Evolutionary conservation across 2,888 invertebrate species (phyloP).

Genomic region (Tachina lurida): DNA sequence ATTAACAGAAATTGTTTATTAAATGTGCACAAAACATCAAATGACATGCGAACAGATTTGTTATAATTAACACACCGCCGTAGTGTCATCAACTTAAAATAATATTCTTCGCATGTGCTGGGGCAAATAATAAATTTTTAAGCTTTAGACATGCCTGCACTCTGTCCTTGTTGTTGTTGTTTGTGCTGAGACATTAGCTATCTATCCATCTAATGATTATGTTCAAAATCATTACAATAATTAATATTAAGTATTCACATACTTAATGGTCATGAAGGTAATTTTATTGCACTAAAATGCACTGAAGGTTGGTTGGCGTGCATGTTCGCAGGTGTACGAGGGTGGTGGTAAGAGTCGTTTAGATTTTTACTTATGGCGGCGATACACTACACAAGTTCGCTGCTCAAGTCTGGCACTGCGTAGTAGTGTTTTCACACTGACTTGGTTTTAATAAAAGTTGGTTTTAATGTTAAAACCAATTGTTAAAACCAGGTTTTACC

Average conservation of each 20-base stretch:
- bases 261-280: slow-evolving; percentile 63
- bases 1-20: slow-evolving; percentile 58
- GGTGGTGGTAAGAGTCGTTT: neutral
- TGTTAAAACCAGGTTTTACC: no score
- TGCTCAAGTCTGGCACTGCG: no score
- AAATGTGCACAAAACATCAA: slow-evolving; percentile 59
- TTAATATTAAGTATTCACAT: slow-evolving; percentile 64
- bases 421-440: no score
- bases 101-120: slow-evolving; percentile 38
- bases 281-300: slow-evolving; percentile 52
- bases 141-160: neutral
- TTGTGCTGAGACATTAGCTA: slow-evolving; percentile 7
- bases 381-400: no score
- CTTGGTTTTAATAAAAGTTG: no score
- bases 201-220: slow-evolving; percentile 57
- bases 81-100: slow-evolving; percentile 63
- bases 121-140: slow-evolving; percentile 19
- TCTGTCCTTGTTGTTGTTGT: neutral
- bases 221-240: slow-evolving; percentile 64
- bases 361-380: no score
- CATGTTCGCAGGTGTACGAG: slow-evolving; percentile 3
- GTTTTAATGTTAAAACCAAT: no score
- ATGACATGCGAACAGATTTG: slow-evolving; percentile 66
- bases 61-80: slow-evolving; percentile 66
- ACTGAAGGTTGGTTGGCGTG: neutral